A percentile compares a stretch with the other conserved stretches of the same genome.
These are phyloP conservation scores for Muscina levida DNA, from an alignment of 2,888 invertebrate species.

Conservation along the genomic window DNA sequence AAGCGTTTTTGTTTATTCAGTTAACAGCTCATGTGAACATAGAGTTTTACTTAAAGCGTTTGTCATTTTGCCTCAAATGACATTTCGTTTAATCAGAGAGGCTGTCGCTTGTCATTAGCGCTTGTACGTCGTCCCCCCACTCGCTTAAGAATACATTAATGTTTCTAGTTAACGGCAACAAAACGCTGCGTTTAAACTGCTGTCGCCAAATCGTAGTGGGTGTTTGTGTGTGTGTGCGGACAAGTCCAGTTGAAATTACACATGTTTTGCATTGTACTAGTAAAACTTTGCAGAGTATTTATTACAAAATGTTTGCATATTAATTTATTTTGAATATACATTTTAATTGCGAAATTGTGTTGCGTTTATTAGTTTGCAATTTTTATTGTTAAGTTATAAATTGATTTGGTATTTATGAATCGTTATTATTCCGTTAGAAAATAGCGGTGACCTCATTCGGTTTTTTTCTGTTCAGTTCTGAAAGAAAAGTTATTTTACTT, in stretches of 20 bases:
- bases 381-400: too few species aligned
- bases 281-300: background rate
- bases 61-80: conserved; percentile 7
- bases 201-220: background rate
- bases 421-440: too few species aligned
- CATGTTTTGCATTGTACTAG: background rate
- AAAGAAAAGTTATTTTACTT: too few species aligned
- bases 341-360: too few species aligned
- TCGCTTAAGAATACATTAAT: background rate
- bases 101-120: background rate
- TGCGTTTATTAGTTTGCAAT: too few species aligned
- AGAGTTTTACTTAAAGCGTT: background rate
- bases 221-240: background rate
- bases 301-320: conserved; percentile 16
- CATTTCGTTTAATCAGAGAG: background rate
- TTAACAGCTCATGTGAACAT: background rate
- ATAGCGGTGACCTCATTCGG: too few species aligned
- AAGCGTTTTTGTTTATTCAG: background rate
- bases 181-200: conserved; percentile 7
- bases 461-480: too few species aligned
- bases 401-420: too few species aligned
- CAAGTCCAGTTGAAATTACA: background rate
- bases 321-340: too few species aligned
- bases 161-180: background rate
- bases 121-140: background rate